These are phyloP conservation scores for Scomber scombrus DNA, from an alignment of 2,113 vertebrate genomes.

Conservation along the genomic window DNA sequence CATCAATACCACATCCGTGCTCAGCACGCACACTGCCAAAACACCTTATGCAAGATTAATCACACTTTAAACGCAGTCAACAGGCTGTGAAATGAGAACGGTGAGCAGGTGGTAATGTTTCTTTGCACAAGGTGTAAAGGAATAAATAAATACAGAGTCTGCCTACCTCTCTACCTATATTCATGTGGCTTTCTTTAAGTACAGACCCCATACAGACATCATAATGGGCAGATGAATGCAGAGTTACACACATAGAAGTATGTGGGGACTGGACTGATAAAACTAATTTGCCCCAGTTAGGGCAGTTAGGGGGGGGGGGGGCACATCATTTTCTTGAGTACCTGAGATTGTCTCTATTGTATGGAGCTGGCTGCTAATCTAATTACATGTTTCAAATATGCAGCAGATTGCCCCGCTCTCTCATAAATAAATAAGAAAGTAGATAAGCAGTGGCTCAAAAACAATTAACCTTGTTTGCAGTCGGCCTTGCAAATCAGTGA, in stretches of 20 bases:
- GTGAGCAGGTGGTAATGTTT: conserved; percentile 54
- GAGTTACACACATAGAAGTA: not conserved
- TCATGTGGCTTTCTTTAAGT: not conserved
- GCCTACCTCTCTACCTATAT: not conserved
- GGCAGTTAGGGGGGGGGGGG: conserved; percentile 18
- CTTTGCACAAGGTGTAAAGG: conserved; percentile 41
- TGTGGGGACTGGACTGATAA: conserved; percentile 1
- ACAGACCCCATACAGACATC: conserved; percentile 11
- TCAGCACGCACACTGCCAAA: conserved; percentile 37
- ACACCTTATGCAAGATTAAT: conserved; percentile 74
- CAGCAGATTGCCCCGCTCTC: conserved; percentile 44
- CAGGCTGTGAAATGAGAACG: conserved; percentile 72
- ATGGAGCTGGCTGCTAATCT: conserved; percentile 52
- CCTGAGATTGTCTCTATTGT: conserved; percentile 28
- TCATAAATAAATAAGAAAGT: conserved; percentile 68
- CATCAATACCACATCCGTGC: conserved; percentile 35
- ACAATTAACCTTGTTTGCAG: conserved; percentile 67
- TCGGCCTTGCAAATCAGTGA: conserved; percentile 50
- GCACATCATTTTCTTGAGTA: conserved; percentile 36
- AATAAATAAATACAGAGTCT: conserved; percentile 61
- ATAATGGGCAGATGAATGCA: not conserved
- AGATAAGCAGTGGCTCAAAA: conserved; percentile 66
- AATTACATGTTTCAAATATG: conserved; percentile 72
- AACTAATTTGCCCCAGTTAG: conserved; percentile 19
- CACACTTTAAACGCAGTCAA: conserved; percentile 69